Base-by-base conservation (phyloP, 2,113 vertebrate species). In the Ciconia maguari region DNA sequence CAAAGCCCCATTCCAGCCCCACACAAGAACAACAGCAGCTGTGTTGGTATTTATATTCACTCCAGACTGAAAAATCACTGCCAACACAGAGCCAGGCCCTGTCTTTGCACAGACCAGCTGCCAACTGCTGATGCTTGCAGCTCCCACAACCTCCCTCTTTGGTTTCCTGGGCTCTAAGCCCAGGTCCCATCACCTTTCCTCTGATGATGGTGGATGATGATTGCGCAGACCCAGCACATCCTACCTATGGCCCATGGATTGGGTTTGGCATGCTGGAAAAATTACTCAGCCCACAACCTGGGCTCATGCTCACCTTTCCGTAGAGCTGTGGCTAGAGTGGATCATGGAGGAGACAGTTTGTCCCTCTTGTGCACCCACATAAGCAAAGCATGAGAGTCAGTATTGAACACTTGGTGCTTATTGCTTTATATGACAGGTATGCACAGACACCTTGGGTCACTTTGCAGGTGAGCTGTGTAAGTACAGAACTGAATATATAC, bases 31-130 rank as follows among this genome's bases (percentile, higher is more conserved):
- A 90, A 48, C 86, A 92, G 70, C 92, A 88, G 72, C 84, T 89
- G 79, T 57, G 75, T 49, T n/a, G 66, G 85, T 91, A 84, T 94
- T 90, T 91, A 86, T 87, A 85, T n/a, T 85, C 83, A 49, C n/a
- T 76, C 60, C 62, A 89, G 75, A 51, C n/a, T 70, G 58, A 80
- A 80, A 74, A 93, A 49, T 81, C 89, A 87, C 58, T 57, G 58
- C 36, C 57, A 66, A 32, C 83, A 36, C 74, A 74, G 48, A 92
- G 65, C 19, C 89, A 83, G 61, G n/a, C 41, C 38, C 41, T 64
- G 38, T 51, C 29, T 77, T 46, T 79, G 66, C 54, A 49, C 66
- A 79, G 84, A 62, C 25, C 55, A 21, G 51, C 68, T 83, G 74
- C 89, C 92, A 94, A 49, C 46, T 84, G 77, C 64, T 66, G 83